Evolutionary conservation across 1,140 invertebrate species (phyloP), one percentile per base, ranked within the genome.

Genomic region (Zaprionus vittiger): DNA sequence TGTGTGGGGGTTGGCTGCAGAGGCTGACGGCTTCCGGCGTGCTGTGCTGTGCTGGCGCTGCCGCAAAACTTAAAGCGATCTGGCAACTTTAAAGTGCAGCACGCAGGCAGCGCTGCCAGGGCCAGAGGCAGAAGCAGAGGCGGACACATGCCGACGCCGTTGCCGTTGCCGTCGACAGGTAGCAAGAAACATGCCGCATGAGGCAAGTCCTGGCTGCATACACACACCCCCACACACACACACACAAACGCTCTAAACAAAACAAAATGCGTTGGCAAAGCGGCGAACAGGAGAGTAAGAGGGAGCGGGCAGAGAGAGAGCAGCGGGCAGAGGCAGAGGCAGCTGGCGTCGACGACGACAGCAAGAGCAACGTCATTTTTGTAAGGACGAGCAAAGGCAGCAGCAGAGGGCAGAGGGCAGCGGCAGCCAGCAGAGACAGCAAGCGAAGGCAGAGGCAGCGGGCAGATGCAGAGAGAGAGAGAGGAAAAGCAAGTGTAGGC

Each of bases 231-330:
- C 69, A 41, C 64, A 62, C 64, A 60, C 71, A 60, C 44, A 44
- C 61, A 41, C 72, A 52, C 56, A 22, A 1, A 49, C 72, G 83
- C 83, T 87, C 84, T 87, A 87, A 87, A 89, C 84, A 87, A 87
- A 87, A 87, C 84, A 87, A 89, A 87, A 87, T 87, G 84, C 84
- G 84, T 87, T 87, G 81, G 84, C 84, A 83, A 81, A 77, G 79
- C 70, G 74, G 67, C 70, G 75, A 72, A 60, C 64, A 20, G 41
- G 2, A 69, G 68, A 49, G 41, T 44, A 26, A 17, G 12, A 37
- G 55, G 4, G 15, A 38, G 24, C 1, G 52, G 61, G 55, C 24
- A 47, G 44, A 12, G 20, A 12, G 55, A 11, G 17, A 38, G 22
- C 11, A 26, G n/a, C 12, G 54, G 12, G 41, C 20, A 57, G 37